Percentiles rank a stretch among this genome's conserved stretches.
These are phyloP conservation scores for Planiliza haematocheilus DNA, from an alignment of 2,113 vertebrate genomes.

Conservation along the genomic window DNA sequence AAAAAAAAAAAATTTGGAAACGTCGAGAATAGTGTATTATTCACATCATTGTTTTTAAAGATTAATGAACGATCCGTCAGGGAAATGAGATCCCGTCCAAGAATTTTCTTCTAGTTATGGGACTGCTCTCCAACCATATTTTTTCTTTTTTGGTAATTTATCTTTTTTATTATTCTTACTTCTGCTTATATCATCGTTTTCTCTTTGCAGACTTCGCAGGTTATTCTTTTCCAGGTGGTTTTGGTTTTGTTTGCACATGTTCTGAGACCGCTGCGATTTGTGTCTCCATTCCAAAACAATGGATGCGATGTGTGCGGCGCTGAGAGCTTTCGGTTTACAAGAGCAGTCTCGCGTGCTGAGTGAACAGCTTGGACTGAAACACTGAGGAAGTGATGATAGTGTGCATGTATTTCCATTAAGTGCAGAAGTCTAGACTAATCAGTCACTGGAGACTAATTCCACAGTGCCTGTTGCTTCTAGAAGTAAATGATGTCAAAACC, in stretches of 20 bases:
- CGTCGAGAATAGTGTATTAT: no score
- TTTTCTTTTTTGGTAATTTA: no score
- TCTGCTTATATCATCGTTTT: not conserved
- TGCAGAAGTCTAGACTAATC: slow-evolving; percentile 25
- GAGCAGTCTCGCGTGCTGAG: not conserved
- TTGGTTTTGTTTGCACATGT: not conserved
- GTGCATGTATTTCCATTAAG: slow-evolving; percentile 7
- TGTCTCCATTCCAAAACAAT: not conserved
- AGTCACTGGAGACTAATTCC: slow-evolving; percentile 39
- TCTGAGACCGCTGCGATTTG: not conserved
- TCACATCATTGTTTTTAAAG: not conserved
- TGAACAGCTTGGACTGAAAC: not conserved
- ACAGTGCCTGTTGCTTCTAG: slow-evolving; percentile 1
- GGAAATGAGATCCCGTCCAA: no score
- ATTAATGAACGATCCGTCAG: no score
- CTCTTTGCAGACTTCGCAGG: not conserved
- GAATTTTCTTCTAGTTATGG: no score
- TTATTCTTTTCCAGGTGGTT: not conserved
- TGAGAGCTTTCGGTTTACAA: not conserved
- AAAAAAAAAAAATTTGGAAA: not conserved
- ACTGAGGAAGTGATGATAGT: not conserved
- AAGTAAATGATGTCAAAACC: slow-evolving; percentile 16
- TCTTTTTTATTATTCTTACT: not conserved
- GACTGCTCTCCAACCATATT: no score
- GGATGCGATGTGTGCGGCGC: not conserved